Conservation (phyloP, 2,888 invertebrate species). For the Steinernema scapterisci region DNA sequence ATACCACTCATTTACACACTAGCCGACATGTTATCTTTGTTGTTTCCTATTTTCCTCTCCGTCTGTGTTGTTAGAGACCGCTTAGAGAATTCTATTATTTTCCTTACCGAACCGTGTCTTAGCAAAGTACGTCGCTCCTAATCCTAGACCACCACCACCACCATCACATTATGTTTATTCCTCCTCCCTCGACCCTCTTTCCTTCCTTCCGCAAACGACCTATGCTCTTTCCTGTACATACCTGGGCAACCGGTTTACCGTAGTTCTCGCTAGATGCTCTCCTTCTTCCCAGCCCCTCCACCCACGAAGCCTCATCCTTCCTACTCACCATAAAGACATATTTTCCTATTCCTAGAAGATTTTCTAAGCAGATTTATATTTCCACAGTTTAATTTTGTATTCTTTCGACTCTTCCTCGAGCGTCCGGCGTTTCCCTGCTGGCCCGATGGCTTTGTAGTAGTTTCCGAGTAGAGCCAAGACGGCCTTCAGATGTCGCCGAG, state of each 20-base stretch:
- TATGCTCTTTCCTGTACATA: conserved; percentile 33
- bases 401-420: conserved; percentile 16
- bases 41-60: conserved; percentile 18
- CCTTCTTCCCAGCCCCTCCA: background rate
- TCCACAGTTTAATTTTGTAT: background rate
- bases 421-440: background rate
- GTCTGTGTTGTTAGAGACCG: conserved; percentile 19
- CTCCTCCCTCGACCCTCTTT: background rate
- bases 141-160: background rate
- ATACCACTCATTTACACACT: conserved; percentile 29
- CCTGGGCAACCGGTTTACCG: conserved; percentile 22
- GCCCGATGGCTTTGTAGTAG: conserved; percentile 9
- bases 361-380: conserved; percentile 13
- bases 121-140: conserved; percentile 29
- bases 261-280: conserved; percentile 32
- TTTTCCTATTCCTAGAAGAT: conserved; percentile 25
- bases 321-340: conserved; percentile 29
- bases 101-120: conserved; percentile 31
- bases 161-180: conserved; percentile 6
- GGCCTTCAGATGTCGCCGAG: conserved; percentile 21
- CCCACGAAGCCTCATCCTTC: conserved; percentile 5
- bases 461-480: conserved; percentile 2
- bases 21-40: conserved; percentile 31
- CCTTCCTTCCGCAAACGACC: background rate
- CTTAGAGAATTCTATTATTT: conserved; percentile 32